Conservation (phyloP, 2,797 vertebrate genomes). For the Catamblyrhynchus diadema region DNA sequence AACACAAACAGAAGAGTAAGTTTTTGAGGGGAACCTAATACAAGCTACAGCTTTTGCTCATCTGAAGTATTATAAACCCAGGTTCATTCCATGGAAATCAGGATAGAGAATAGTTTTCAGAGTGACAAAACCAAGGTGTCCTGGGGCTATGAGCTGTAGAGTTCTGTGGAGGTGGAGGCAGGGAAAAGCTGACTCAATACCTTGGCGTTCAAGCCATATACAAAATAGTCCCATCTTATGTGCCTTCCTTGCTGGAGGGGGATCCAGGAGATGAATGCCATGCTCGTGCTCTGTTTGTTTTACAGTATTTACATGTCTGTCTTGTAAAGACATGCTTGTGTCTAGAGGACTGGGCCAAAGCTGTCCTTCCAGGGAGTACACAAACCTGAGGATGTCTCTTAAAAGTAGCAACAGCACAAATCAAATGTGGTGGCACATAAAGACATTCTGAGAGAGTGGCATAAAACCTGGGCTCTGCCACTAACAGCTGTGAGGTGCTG, state of each 20-base stretch:
- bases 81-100: not conserved
- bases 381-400: not conserved
- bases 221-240: not conserved
- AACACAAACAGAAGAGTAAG: not conserved
- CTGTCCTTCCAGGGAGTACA: not conserved
- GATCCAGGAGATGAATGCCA: not conserved
- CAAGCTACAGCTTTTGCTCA: not conserved
- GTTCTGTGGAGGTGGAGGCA: not conserved
- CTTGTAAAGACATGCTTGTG: constrained; percentile 31
- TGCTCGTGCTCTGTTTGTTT: not conserved
- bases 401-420: not conserved
- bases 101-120: not conserved
- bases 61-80: not conserved
- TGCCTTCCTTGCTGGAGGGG: constrained; percentile 1
- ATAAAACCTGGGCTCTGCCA: not conserved
- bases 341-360: constrained; percentile 1
- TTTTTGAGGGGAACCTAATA: not conserved
- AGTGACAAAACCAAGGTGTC: not conserved
- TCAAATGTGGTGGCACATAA: not conserved
- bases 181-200: constrained; percentile 21
- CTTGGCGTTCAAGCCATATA: not conserved
- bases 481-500: not conserved
- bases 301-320: constrained; percentile 22
- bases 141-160: not conserved
- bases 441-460: not conserved